Evolutionary conservation across 1,140 invertebrate genomes (phyloP).

Genomic region (Drosophila pseudoobscura): DNA sequence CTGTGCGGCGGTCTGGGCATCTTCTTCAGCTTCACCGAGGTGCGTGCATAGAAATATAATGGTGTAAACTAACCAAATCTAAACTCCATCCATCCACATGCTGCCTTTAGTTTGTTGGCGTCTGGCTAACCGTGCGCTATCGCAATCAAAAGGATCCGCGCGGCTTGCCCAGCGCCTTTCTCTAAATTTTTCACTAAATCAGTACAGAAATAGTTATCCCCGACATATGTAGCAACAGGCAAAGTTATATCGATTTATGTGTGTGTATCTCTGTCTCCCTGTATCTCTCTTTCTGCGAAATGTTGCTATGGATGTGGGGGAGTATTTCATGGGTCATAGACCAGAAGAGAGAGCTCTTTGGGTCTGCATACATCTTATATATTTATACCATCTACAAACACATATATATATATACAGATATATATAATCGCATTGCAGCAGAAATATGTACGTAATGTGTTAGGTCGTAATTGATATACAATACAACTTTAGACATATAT

Average conservation of each 20-base stretch:
- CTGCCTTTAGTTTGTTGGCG: conserved; percentile 95
- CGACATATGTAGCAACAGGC: conserved; percentile 26
- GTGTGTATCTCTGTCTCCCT: conserved; percentile 27
- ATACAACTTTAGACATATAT: conserved; percentile 64
- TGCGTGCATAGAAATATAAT: conserved; percentile 83
- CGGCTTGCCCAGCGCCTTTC: conserved; percentile 97
- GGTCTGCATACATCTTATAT: conserved; percentile 64
- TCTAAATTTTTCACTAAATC: conserved; percentile 86
- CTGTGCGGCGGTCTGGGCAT: conserved; percentile 95
- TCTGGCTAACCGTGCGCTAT: conserved; percentile 98
- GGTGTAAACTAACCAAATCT: not conserved
- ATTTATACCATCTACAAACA: conserved; percentile 69
- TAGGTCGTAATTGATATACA: conserved; percentile 62
- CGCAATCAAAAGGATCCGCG: conserved; percentile 98
- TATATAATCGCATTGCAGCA: conserved; percentile 46
- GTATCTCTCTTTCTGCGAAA: conserved; percentile 36
- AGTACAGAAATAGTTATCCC: conserved; percentile 30
- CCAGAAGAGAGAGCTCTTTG: conserved; percentile 17
- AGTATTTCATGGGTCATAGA: conserved; percentile 63
- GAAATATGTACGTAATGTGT: conserved; percentile 57
- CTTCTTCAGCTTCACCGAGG: conserved; percentile 99
- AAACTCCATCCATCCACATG: conserved; percentile 25
- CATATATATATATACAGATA: conserved; percentile 37
- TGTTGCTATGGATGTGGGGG: conserved; percentile 57
- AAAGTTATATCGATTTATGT: conserved; percentile 35